Base-by-base conservation (phyloP, 2,113 vertebrate genomes). In the Colinus virginianus region DNA sequence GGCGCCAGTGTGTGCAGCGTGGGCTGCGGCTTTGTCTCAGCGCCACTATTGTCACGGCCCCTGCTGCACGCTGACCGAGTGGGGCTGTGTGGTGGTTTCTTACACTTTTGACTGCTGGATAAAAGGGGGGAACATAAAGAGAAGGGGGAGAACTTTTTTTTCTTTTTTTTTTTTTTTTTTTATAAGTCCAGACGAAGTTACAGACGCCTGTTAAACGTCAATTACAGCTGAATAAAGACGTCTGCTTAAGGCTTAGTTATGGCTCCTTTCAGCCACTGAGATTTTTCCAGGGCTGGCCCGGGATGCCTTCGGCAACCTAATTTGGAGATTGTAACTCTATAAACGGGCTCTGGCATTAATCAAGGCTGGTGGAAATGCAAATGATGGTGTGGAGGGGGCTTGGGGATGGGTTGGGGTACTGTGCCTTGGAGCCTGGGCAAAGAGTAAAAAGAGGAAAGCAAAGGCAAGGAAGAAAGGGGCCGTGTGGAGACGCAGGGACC, bases 141-240 rank as follows among this genome's bases (percentile, higher is more conserved):
- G 90, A 96, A 40, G 40, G 92, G 92, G 95, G 94, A 94, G 94
- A 96, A 97, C 94, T 96, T 74, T 55, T 53, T 48, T 48, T 48
- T 48, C 22, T 28, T 15, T 79, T 95, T 93, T 0, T 79, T 74
- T 8, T 3, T 89, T 96, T 80, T 90, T 84, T 95, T 95, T 97
- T 95, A 92, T 94, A 96, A 96, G 95, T 96, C 97, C 96, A 97
- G 97, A 97, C 95, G n/a, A 97, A 97, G 97, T 97, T 98, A 97
- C 96, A 97, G 97, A 96, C 96, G 87, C 96, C 97, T 98, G 97
- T 97, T 97, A 97, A 97, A 97, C 90, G 94, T 98, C 98, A 97
- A 97, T 98, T 97, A 98, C 93, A 71, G 97, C 96, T 97, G 97
- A 97, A 98, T 98, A 97, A 97, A 98, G 98, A 98, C 84, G 96